Evolutionary conservation across 2,888 invertebrate genomes (phyloP).

Genomic region (Zaprionus obscuricornis): DNA sequence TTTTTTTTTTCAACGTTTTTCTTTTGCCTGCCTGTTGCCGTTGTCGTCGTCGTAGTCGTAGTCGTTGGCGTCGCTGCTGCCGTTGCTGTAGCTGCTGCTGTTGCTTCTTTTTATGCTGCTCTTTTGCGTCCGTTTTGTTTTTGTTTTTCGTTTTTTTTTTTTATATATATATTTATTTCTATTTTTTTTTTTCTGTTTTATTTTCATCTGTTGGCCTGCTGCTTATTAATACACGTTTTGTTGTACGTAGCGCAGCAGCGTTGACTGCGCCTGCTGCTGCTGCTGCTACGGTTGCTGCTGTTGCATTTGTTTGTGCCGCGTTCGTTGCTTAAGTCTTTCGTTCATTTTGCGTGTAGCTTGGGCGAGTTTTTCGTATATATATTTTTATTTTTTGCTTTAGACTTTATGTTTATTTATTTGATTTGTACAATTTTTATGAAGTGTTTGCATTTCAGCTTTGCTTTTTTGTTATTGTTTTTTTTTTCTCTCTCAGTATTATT

Average conservation of each 20-base stretch:
- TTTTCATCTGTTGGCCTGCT: too few relatives aligned
- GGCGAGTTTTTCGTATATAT: too few relatives aligned
- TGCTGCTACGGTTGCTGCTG: constrained; percentile 15
- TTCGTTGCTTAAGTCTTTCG: constrained; percentile 74
- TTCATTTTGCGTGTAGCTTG: constrained; percentile 56
- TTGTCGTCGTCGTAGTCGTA: constrained; percentile 68
- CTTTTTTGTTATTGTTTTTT: too few relatives aligned
- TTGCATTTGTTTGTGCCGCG: constrained; percentile 49
- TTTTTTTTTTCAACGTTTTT: constrained; percentile 62
- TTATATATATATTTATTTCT: constrained; percentile 19
- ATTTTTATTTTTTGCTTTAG: constrained; percentile 16
- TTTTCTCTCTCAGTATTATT: too few relatives aligned
- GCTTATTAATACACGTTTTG: constrained; percentile 75
- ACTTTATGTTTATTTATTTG: constrained; percentile 26
- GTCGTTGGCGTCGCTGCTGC: constrained; percentile 28
- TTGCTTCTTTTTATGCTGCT: constrained; percentile 64
- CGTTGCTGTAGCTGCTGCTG: constrained; percentile 42
- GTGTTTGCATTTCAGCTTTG: constrained; percentile 31
- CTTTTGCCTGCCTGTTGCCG: constrained; percentile 54
- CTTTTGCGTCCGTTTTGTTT: constrained; percentile 73
- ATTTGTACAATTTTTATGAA: constrained; percentile 30
- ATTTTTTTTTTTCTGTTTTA: too few relatives aligned
- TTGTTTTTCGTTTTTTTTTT: constrained; percentile 48
- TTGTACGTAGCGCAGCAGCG: constrained; percentile 55
- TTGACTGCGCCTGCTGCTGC: constrained; percentile 18